These are phyloP conservation scores for Drosophila repleta DNA, from an alignment of 1,140 invertebrate species.

Conservation along the genomic window DNA sequence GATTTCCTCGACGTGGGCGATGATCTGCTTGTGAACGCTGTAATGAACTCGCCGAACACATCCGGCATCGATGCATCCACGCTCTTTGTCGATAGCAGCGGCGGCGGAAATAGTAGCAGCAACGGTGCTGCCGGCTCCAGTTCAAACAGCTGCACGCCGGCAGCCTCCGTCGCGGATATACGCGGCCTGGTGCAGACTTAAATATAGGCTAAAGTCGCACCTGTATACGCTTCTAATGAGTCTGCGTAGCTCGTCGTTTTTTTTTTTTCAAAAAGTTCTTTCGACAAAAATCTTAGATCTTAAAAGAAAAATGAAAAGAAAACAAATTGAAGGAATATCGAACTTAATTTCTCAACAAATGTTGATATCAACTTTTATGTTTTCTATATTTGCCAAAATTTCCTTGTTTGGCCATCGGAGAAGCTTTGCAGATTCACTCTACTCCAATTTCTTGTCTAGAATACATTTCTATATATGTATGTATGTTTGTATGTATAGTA, in stretches of 20 bases:
- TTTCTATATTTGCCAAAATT: slow-evolving; percentile 31
- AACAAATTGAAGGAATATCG: slow-evolving; percentile 11
- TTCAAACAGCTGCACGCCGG: slow-evolving; percentile 32
- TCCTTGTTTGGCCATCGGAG: slow-evolving; percentile 21
- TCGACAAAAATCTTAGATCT: slow-evolving; percentile 8
- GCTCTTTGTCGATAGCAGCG: slow-evolving; percentile 74
- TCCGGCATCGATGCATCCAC: slow-evolving; percentile 74
- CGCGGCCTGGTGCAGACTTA: slow-evolving; percentile 79
- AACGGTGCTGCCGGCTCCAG: slow-evolving; percentile 42
- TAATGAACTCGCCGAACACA: slow-evolving; percentile 74
- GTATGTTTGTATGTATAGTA: slow-evolving; percentile 43
- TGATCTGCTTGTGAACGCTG: slow-evolving; percentile 69
- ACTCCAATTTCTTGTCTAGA: slow-evolving; percentile 39
- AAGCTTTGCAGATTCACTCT: slow-evolving; percentile 26
- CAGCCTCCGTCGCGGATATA: slow-evolving; percentile 61
- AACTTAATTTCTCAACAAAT: slow-evolving; percentile 46
- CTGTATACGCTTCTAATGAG: slow-evolving; percentile 13
- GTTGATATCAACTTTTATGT: slow-evolving; percentile 38
- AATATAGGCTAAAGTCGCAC: slow-evolving; percentile 14
- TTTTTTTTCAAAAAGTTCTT: slow-evolving; percentile 42
- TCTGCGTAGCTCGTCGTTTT: slow-evolving; percentile 8
- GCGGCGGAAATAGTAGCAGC: slow-evolving; percentile 53
- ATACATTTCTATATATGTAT: slow-evolving; percentile 51
- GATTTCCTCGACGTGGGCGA: slow-evolving; percentile 79
- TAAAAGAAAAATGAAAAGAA: neutral